Conservation (phyloP, 1,140 invertebrate genomes). For the Zeugodacus cucurbitae region DNA sequence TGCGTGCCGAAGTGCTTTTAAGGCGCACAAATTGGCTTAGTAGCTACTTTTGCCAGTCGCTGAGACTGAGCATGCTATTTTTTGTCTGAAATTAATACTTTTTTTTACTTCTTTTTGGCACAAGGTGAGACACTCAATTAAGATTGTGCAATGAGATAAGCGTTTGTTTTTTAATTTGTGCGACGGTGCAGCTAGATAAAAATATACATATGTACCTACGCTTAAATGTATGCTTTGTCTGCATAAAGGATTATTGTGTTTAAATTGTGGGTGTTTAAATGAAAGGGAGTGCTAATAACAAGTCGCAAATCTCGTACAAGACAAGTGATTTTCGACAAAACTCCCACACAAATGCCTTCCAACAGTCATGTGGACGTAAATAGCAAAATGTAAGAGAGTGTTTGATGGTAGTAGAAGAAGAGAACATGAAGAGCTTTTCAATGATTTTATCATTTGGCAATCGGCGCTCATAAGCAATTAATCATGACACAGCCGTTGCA, state of each 20-base stretch:
- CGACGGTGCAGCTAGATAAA: neutral
- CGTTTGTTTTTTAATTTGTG: neutral
- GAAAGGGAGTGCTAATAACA: neutral
- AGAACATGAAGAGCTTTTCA: neutral
- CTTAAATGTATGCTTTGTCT: neutral
- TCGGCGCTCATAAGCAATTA: constrained; percentile 9
- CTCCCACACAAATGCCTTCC: neutral
- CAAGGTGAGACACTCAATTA: constrained; percentile 37
- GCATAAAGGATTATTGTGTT: neutral
- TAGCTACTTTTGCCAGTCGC: neutral
- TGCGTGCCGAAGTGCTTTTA: constrained; percentile 12
- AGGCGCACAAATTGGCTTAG: constrained; percentile 9
- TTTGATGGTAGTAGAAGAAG: neutral
- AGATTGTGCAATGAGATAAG: constrained; percentile 5
- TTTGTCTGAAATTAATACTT: neutral
- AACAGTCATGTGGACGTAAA: neutral
- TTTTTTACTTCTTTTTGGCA: neutral
- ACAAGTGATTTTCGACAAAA: neutral
- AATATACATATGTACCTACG: neutral
- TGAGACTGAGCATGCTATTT: neutral
- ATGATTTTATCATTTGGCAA: neutral
- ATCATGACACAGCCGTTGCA: constrained; percentile 11
- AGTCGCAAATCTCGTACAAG: neutral
- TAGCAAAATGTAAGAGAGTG: neutral
- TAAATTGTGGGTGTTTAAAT: neutral